Conservation (phyloP, 2,888 invertebrate genomes). For the Folsomia candida region DNA sequence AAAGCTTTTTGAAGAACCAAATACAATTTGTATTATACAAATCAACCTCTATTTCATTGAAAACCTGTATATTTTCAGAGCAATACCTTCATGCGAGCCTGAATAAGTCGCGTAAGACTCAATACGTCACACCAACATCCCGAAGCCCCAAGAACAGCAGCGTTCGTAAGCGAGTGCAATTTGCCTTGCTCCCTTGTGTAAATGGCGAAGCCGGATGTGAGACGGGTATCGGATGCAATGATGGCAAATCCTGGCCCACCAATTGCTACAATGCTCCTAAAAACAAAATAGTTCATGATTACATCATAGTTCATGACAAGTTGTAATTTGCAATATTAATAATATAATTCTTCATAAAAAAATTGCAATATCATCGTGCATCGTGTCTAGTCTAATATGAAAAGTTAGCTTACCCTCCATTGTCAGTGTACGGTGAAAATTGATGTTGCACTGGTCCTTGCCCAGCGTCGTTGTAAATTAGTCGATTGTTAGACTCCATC, state of each 20-base stretch:
- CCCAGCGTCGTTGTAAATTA: constrained; percentile 25
- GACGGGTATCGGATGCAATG: constrained; percentile 91
- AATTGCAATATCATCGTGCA: too few relatives aligned
- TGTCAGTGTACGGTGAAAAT: constrained; percentile 71
- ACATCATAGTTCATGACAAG: constrained; percentile 23
- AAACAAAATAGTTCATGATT: constrained; percentile 43
- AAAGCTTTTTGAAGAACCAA: constrained; percentile 68
- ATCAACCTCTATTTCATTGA: too few relatives aligned
- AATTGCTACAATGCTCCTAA: constrained; percentile 88
- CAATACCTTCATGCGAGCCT: constrained; percentile 76
- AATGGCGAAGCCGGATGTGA: constrained; percentile 87
- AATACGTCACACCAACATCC: constrained; percentile 98
- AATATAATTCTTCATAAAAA: background rate
- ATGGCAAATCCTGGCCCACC: constrained; percentile 93
- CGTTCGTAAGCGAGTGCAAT: constrained; percentile 74
- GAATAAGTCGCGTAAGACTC: constrained; percentile 78
- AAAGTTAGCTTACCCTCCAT: constrained; percentile 66
- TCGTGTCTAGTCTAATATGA: background rate
- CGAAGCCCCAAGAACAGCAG: constrained; percentile 86
- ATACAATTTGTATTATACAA: too few relatives aligned
- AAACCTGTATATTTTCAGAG: background rate
- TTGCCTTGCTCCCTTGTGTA: constrained; percentile 86
- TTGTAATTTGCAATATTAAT: background rate
- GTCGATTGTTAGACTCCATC: constrained; percentile 10
- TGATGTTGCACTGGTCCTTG: constrained; percentile 56